These are phyloP conservation scores for Phoeniculus purpureus DNA, from an alignment of 2,797 vertebrate genomes.

Conservation along the genomic window DNA sequence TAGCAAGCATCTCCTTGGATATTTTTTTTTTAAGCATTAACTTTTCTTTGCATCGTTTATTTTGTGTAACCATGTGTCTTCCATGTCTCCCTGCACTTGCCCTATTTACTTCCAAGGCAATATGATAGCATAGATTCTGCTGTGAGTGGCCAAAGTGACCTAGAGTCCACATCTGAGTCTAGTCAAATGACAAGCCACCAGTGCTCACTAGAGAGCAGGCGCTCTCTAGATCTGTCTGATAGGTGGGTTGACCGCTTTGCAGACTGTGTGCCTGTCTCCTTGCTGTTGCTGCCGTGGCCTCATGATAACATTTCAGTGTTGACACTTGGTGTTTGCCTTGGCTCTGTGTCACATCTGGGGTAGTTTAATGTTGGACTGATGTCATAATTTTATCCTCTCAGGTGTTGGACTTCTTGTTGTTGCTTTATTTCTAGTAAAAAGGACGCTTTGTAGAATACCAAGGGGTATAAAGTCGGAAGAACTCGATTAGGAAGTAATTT, in stretches of 20 bases:
- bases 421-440: neutral
- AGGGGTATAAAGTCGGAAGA: neutral
- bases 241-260: slow-evolving; percentile 46
- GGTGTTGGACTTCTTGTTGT: neutral
- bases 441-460: neutral
- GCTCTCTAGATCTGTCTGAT: slow-evolving; percentile 61
- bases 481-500: neutral
- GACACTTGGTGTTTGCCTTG: neutral
- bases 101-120: slow-evolving; percentile 57
- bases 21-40: neutral
- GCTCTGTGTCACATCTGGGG: neutral
- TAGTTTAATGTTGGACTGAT: neutral
- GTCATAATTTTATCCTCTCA: neutral
- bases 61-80: slow-evolving; percentile 15
- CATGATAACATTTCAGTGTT: neutral
- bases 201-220: slow-evolving; percentile 63
- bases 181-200: slow-evolving; percentile 71
- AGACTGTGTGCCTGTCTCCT: neutral
- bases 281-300: slow-evolving; percentile 5
- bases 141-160: slow-evolving; percentile 61
- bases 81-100: slow-evolving; percentile 22
- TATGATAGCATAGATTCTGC: slow-evolving; percentile 58
- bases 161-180: slow-evolving; percentile 63
- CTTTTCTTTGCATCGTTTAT: neutral
- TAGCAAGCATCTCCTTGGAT: neutral